A percentile compares a stretch with the other conserved stretches of the same genome.
Conservation (phyloP, 2,888 invertebrate genomes). For the Tineola bisselliella region DNA sequence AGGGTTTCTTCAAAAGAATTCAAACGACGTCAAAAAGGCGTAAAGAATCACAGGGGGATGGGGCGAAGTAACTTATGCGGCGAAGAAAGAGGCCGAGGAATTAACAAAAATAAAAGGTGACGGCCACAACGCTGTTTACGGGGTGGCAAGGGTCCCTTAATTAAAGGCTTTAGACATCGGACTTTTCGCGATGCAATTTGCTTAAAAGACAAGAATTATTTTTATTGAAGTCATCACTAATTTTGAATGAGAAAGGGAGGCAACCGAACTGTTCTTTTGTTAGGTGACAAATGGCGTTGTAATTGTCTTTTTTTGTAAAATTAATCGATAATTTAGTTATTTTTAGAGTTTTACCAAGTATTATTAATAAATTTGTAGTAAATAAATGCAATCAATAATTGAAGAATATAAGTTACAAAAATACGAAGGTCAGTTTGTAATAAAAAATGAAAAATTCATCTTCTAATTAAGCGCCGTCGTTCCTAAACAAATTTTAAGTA, state of each 20-base stretch:
- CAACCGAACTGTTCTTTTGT: constrained; percentile 44
- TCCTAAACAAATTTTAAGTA: constrained; percentile 66
- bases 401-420: background rate
- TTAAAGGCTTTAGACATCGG: constrained; percentile 61
- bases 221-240: constrained; percentile 70
- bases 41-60: constrained; percentile 56
- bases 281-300: constrained; percentile 55
- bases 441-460: constrained; percentile 26
- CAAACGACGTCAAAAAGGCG: constrained; percentile 67
- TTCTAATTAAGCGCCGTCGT: constrained; percentile 52
- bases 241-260: constrained; percentile 48
- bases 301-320: constrained; percentile 46
- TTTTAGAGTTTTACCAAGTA: background rate
- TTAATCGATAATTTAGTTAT: constrained; percentile 4
- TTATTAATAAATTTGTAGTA: too few species aligned
- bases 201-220: constrained; percentile 69
- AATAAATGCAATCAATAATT: background rate
- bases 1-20: constrained; percentile 65
- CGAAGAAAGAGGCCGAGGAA: constrained; percentile 60
- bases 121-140: constrained; percentile 59
- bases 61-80: constrained; percentile 67
- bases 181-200: constrained; percentile 68
- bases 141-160: constrained; percentile 58
- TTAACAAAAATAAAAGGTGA: constrained; percentile 69
- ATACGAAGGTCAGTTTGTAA: background rate